Conservation (phyloP, 2,113 vertebrate genomes). For the Fregetta grallaria region DNA sequence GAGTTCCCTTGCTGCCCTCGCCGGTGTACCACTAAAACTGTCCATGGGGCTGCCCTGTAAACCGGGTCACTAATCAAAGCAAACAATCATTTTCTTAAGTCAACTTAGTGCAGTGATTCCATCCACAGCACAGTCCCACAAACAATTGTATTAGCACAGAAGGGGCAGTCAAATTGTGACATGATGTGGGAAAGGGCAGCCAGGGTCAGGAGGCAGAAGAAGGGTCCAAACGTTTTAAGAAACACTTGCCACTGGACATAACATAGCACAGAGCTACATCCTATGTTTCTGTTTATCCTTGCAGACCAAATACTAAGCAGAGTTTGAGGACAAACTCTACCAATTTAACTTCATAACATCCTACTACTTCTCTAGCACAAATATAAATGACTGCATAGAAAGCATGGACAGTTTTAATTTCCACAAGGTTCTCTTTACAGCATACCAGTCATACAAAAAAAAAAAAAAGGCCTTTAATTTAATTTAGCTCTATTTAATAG, state of each 20-base stretch:
- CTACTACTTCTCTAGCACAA: not conserved
- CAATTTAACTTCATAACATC: not conserved
- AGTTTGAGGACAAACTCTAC: not conserved
- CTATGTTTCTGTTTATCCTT: not conserved
- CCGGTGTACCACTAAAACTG: not conserved
- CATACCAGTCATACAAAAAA: not conserved
- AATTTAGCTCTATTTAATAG: not conserved
- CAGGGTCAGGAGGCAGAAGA: not conserved
- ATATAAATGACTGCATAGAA: not conserved
- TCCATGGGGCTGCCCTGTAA: not conserved
- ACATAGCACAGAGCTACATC: fast-evolving
- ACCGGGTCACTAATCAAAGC: not conserved
- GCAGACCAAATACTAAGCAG: not conserved
- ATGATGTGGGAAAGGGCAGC: not conserved
- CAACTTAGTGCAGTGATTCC: not conserved
- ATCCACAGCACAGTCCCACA: not conserved
- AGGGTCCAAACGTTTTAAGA: not conserved
- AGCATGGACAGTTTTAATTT: not conserved
- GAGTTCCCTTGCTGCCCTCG: not conserved
- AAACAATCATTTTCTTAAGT: not conserved
- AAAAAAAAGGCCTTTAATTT: not conserved
- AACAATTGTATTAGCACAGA: not conserved
- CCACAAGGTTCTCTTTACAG: not conserved
- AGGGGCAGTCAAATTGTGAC: not conserved
- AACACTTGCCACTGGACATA: not conserved